These are phyloP conservation scores for Idaea dimidiata DNA, from an alignment of 2,888 invertebrate species.

Conservation along the genomic window DNA sequence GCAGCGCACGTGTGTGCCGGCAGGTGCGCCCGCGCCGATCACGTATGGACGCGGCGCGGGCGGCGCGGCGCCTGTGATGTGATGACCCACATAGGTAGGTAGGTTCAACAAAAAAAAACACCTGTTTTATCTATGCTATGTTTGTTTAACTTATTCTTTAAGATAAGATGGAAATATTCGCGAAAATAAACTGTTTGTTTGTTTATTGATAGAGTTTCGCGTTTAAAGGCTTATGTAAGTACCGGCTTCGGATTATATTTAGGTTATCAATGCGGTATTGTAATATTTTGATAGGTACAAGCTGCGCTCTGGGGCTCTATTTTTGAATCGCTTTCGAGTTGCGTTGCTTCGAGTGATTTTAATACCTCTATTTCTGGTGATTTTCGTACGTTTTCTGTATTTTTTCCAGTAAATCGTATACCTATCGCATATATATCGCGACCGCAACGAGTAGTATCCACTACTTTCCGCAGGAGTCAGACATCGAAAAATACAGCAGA, in stretches of 20 bases:
- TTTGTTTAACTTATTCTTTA: not conserved
- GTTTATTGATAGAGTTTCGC: not conserved
- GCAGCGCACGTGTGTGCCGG: not conserved
- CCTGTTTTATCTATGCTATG: conserved; percentile 20
- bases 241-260: not conserved
- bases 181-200: conserved; percentile 1
- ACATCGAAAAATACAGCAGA: too few relatives aligned
- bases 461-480: too few relatives aligned
- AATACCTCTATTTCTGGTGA: too few relatives aligned
- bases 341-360: too few relatives aligned
- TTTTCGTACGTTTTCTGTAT: too few relatives aligned
- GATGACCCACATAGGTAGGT: conserved; percentile 35
- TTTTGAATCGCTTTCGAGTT: too few relatives aligned
- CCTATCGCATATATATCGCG: too few relatives aligned
- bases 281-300: not conserved
- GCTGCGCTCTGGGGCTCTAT: not conserved
- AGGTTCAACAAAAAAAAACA: conserved; percentile 32
- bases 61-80: too few relatives aligned
- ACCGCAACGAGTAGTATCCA: too few relatives aligned
- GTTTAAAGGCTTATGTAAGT: not conserved
- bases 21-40: conserved; percentile 1
- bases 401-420: too few relatives aligned
- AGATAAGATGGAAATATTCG: not conserved
- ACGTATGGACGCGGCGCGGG: not conserved
- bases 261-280: not conserved